A percentile compares a stretch with the other conserved stretches of the same genome.
Conservation (phyloP, 2,113 vertebrate genomes). For the Syrrhaptes paradoxus region DNA sequence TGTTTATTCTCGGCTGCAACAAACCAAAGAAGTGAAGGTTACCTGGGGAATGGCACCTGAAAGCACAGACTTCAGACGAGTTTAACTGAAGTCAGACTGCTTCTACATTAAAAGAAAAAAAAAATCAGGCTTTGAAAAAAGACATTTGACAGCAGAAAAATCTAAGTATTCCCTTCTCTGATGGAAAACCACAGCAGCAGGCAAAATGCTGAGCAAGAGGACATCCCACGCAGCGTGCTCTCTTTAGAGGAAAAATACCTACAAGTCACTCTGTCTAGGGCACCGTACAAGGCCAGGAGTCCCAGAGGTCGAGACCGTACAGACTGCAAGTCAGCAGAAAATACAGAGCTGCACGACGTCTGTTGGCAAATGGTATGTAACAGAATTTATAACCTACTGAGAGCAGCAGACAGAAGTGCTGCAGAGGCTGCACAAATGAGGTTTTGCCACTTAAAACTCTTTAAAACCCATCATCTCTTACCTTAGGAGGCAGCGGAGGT, state of each 20-base stretch:
- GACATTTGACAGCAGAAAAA: not conserved
- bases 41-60: not conserved
- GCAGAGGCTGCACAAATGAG: not conserved
- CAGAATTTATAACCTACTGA: not conserved
- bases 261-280: not conserved
- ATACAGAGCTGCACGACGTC: not conserved
- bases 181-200: not conserved
- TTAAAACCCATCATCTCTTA: constrained; percentile 35
- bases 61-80: not conserved
- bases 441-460: not conserved
- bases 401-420: not conserved
- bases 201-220: not conserved
- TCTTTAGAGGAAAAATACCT: not conserved
- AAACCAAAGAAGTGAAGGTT: not conserved
- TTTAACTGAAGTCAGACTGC: not conserved
- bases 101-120: not conserved
- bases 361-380: not conserved
- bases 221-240: not conserved
- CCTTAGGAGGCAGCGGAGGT: constrained; percentile 95
- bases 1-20: constrained; percentile 85
- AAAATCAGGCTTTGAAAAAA: not conserved
- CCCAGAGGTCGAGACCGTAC: not conserved
- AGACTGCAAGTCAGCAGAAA: not conserved
- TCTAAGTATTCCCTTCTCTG: not conserved
- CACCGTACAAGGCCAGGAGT: not conserved